Evolutionary conservation across 2,113 vertebrate species (phyloP), one percentile per base, ranked within the genome.

Genomic region (Malurus alboscapulatus): DNA sequence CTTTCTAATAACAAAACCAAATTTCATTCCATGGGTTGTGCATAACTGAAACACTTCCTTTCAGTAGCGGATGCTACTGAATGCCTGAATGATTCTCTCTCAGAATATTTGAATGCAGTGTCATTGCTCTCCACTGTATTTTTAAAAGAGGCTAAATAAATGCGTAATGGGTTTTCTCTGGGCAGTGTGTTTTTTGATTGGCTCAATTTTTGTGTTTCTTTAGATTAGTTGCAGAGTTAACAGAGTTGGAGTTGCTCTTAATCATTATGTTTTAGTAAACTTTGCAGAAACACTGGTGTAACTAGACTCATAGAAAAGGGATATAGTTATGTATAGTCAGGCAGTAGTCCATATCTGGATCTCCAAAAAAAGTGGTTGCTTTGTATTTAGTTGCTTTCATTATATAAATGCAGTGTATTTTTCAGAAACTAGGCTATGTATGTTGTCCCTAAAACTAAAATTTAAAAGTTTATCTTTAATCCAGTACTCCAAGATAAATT

Each of bases 141-240:
- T 92, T 76, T 51, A 30, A 17, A 68, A 69, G 63, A 50, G 12
- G 12, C 34, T 69, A 24, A 80, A 45, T 79, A 7, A 78, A 17
- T 47, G 34, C 32, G 19, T 5, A 3, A 5, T 40, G 30, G 11
- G 4, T 9, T 69, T 81, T 81, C n/a, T 38, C 17, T 0, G 1
- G 9, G 8, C 3, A 6, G 7, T 18, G 19, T 48, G 8, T 9
- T 14, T 79, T 74, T 63, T 65, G 27, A 44, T 82, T 34, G 45
- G n/a, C 22, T 84, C 20, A 5, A 3, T 54, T 45, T 76, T 77
- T 81, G 17, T 55, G 22, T 44, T 14, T 59, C 8, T 68, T 72
- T 55, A 14, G 14, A 59, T 17, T 27, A 90, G 42, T 40, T 88
- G 19, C 16, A 45, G 51, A n/a, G 12, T 45, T 74, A n/a, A 45